Base-by-base conservation (phyloP, 2,888 invertebrate species). In the Lepeophtheirus nordmannii region DNA sequence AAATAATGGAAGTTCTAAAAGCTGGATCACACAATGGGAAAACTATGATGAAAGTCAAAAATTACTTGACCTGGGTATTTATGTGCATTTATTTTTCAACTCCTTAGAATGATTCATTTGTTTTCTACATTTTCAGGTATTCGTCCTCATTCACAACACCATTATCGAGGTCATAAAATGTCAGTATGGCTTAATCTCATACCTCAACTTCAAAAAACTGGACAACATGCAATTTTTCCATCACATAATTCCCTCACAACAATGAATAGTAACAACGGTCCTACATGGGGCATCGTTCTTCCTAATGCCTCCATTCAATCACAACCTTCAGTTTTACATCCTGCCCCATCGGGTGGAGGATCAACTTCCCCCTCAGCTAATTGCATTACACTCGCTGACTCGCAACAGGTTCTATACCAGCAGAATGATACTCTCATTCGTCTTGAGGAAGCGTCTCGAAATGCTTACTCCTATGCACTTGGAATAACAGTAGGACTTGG, bases 121-220 rank as follows among this genome's bases (percentile, higher is more conserved):
- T n/a, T 10, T 14, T 11, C 23, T 57, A 2, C 46, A 53, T 72
- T 70, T 77, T 77, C 81, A 93, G 93, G 91, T 74, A 85, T 85
- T 62, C 90, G 92, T 75, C 86, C 91, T 0, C 89, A 89, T 74
- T 78, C 91, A 70, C 89, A 89, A 75, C 89, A 90, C 72, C 93
- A 93, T 78, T 94, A 93, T 78, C 82, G 93, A 70, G 92, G 92
- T 1, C 92, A 92, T 76, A 91, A 93, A 70, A 80, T 94, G 65
- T 92, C 93, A 1, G 89, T 94, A 76, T 96, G 94, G 94, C 76
- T 93, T 68, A 91, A 93, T 73, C 79, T 94, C 63, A 89, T 94
- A 67, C 94, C 94, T 41, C 92, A 93, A 74, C 81, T 85, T 70
- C 79, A 79, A 70, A 71, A 73, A 58, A 89, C 89, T 10, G 86